Evolutionary conservation across 2,797 vertebrate species (phyloP), one percentile per base, ranked within the genome.

Genomic region (Pteronotus mesoamericanus): DNA sequence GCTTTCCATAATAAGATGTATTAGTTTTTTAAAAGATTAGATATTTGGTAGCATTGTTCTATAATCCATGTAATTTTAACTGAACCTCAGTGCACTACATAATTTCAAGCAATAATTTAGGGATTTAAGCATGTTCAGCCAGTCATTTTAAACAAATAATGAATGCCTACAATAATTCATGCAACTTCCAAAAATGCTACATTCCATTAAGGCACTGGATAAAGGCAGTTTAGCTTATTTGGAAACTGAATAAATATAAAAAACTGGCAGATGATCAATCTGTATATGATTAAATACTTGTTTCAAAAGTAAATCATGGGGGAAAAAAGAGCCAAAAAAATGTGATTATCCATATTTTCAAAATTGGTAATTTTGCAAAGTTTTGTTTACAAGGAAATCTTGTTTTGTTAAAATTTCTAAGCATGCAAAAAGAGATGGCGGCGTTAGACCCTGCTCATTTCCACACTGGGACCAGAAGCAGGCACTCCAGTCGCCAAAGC

Each of bases 121-220:
- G 26, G 15, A 80, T 57, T 85, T 88, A 48, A 44, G 72, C 14
- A 34, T 78, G 39, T 22, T 51, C 32, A 55, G 34, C 51, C 42
- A 85, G 72, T 74, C 46, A 82, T 80, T 69, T 37, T 77, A 46
- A 93, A 68, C 59, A 87, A 91, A 71, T 71, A 87, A 46, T 61
- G 24, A 64, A 78, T 44, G 18, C 2, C 19, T 46, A 69, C 39
- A 75, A 74, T 21, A 86, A 86, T 53, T 42, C 29, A 75, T 29
- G 16, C 32, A 69, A 68, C 18, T 74, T 66, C 26, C 26, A 10
- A 68, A 79, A 74, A 51, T 44, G 34, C 24, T 26, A 32, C 11
- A 64, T 61, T 44, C 22, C 9, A 53, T 34, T 86, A 55, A 19
- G 42, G 75, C 4, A 32, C 16, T 71, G 32, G 7, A 77, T 55